Base-by-base conservation (phyloP, 2,888 invertebrate species). In the Melipona beecheii region DNA sequence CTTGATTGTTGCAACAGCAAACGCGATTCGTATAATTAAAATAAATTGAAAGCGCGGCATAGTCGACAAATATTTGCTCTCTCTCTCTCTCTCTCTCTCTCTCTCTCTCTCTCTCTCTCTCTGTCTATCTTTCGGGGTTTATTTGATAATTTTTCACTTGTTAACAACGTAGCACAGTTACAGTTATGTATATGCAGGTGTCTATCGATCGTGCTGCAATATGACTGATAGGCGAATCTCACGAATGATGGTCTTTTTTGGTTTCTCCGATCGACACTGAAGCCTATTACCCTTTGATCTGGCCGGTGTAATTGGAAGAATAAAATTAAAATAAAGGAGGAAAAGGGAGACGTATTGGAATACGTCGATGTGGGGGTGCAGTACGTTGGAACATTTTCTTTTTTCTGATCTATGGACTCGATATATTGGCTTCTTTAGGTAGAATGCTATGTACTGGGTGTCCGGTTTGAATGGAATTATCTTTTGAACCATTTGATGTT, bases 11-110 rank as follows among this genome's bases (percentile, higher is more conserved):
- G 17, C 43, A 36, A 36, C 31, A 62, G 72, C 52, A 68, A 78
- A 74, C 74, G 58, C 31, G 24, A 78, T 74, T 78, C 76, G 66
- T 83, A 78, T 82, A 85, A 88, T 88, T 88, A 85, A 83, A 88
- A 86, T 82, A 75, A 65, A 71, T 81, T 70, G 62, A 81, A 81
- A 81, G 78, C 75, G 64, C 52, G 21, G 64, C 21, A 21, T 64
- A 21, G 11, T 21, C 36, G 64, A 21, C 64, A 36, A 36, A 64
- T 19, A 36, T 64, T 64, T 64, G 31, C 36, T 36, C 21, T 21
- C 21, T 27, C 36, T 36, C 62, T 31, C 19, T 27, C 3, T 31
- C 27, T 62, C 19, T n/a, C 50, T 50, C 17, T 15, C 17, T 50
- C 50, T 50, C 4, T 50, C 15, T 50, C 0, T 4, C 50, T 50